Evolutionary conservation across 2,888 invertebrate genomes (phyloP).

Genomic region (Heliconius ismenius): DNA sequence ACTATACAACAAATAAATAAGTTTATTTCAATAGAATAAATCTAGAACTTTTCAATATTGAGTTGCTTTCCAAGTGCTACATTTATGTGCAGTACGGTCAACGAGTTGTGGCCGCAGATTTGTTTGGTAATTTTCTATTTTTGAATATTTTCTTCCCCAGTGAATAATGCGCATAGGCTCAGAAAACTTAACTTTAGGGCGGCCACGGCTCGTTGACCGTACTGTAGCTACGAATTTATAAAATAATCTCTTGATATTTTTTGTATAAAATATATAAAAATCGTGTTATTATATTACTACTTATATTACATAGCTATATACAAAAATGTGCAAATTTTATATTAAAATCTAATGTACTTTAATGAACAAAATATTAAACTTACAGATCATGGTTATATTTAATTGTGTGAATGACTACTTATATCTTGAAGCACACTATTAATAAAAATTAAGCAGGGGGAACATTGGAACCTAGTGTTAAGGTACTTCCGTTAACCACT

Average conservation of each 20-base stretch:
- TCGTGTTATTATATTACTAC: background rate
- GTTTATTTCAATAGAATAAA: background rate
- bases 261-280: background rate
- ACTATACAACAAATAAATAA: slow-evolving; percentile 15
- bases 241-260: background rate
- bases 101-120: no score
- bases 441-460: no score
- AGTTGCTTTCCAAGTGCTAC: background rate
- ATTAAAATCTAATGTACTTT: background rate
- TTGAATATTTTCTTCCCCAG: background rate
- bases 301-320: background rate
- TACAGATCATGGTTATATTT: background rate
- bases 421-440: background rate
- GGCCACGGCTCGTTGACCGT: no score
- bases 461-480: no score
- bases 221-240: background rate
- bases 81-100: background rate
- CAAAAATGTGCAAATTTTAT: background rate
- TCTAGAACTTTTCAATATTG: background rate
- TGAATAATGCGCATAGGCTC: no score
- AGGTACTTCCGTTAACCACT: no score
- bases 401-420: background rate
- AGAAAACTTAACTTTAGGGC: no score
- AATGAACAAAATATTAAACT: background rate
- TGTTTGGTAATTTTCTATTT: no score